Evolutionary conservation across 2,797 vertebrate species (phyloP).

Genomic region (Gambusia yucatana): DNA sequence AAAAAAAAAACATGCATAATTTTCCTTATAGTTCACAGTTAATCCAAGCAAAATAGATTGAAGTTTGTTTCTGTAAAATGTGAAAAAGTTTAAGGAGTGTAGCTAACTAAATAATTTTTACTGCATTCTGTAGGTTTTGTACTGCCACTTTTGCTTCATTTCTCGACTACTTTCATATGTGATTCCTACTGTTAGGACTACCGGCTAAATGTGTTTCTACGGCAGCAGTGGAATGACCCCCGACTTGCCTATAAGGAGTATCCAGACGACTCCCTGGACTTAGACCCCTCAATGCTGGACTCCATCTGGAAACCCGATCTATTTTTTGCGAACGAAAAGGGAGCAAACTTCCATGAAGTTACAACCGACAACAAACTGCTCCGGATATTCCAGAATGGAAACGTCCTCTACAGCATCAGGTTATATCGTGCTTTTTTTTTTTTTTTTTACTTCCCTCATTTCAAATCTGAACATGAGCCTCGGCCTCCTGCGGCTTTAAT

Average conservation of each 20-base stretch:
- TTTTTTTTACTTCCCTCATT: not conserved
- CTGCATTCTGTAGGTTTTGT: not conserved
- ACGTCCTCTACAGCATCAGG: constrained; percentile 97
- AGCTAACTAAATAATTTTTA: not conserved
- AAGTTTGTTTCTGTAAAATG: not conserved
- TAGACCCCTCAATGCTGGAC: constrained; percentile 95
- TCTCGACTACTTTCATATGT: constrained; percentile 6
- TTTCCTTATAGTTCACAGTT: not conserved
- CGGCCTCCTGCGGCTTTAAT: not conserved
- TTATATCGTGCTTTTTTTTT: constrained; percentile 43
- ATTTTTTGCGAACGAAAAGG: constrained; percentile 97
- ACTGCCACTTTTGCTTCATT: not conserved
- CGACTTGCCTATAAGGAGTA: constrained; percentile 92
- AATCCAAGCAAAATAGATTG: not conserved
- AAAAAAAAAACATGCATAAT: not conserved
- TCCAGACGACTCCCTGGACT: constrained; percentile 92
- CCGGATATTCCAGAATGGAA: constrained; percentile 94
- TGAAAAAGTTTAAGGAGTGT: not conserved
- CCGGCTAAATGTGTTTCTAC: constrained; percentile 91
- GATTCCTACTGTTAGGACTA: constrained; percentile 84
- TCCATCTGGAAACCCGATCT: constrained; percentile 97
- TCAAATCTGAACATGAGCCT: constrained; percentile 22
- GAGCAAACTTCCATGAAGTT: constrained; percentile 94
- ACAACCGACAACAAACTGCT: constrained; percentile 96
- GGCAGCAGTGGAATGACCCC: constrained; percentile 96